phyloP scores from a whole-genome alignment of 2,888 invertebrate genomes.

The Xanthorhoe designata region DNA sequence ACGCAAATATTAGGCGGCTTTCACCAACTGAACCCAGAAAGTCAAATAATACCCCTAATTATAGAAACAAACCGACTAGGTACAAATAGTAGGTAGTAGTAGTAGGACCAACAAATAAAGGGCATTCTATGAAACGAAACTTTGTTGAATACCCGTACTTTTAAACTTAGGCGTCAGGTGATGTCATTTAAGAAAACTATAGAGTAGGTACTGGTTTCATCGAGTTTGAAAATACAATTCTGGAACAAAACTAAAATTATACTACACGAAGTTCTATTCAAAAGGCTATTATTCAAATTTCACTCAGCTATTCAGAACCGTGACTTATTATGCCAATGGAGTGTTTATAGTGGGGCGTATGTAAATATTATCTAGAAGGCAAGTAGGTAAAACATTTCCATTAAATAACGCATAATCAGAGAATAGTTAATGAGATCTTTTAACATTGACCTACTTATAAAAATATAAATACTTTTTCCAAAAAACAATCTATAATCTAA shows the following conservation, averaged over 20 bases:
- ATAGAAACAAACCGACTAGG: too few relatives aligned
- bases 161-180: too few relatives aligned
- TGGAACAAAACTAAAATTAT: not conserved
- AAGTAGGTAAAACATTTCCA: not conserved
- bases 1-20: not conserved
- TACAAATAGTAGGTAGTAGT: too few relatives aligned
- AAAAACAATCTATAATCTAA: not conserved
- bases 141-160: too few relatives aligned
- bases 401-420: not conserved
- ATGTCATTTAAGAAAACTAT: not conserved
- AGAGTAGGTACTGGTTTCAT: not conserved
- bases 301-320: constrained; percentile 6
- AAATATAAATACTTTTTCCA: not conserved
- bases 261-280: not conserved
- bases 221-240: not conserved
- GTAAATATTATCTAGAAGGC: not conserved
- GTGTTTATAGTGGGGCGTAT: constrained; percentile 10
- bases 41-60: not conserved
- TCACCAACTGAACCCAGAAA: not conserved
- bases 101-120: too few relatives aligned
- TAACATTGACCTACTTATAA: constrained; percentile 12
- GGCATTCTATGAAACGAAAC: too few relatives aligned
- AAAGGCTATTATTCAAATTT: constrained; percentile 9
- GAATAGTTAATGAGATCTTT: not conserved
- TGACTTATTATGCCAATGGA: constrained; percentile 3